Percentiles rank a stretch among this genome's conserved stretches.
Conservation (phyloP, 2,888 invertebrate species). For the Drosophila antonietae region DNA sequence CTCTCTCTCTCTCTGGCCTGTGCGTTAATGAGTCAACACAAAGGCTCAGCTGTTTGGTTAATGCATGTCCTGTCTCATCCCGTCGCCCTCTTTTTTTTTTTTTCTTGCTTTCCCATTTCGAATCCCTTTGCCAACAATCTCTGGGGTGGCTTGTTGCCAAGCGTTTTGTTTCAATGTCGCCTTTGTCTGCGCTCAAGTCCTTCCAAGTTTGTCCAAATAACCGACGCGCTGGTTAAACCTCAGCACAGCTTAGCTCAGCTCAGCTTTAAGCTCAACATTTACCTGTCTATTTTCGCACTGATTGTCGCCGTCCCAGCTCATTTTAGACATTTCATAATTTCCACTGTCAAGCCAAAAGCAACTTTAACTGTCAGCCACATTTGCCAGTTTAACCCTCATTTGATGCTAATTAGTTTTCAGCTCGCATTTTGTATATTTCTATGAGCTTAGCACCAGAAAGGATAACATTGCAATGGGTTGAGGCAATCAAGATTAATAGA, state of each 20-base stretch:
- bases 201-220: slow-evolving; percentile 51
- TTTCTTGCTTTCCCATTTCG: not conserved
- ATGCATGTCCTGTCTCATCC: slow-evolving; percentile 62
- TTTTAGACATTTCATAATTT: slow-evolving; percentile 42
- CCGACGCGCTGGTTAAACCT: slow-evolving; percentile 36
- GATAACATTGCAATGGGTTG: slow-evolving; percentile 7
- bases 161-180: slow-evolving; percentile 57
- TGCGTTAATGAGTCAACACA: slow-evolving; percentile 77
- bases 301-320: slow-evolving; percentile 12
- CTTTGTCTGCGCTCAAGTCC: slow-evolving; percentile 57
- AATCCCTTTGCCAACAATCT: slow-evolving; percentile 25
- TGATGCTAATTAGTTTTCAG: slow-evolving; percentile 66
- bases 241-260: slow-evolving; percentile 30
- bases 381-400: slow-evolving; percentile 58
- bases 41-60: slow-evolving; percentile 78
- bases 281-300: slow-evolving; percentile 24
- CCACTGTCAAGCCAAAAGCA: slow-evolving; percentile 40
- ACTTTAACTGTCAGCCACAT: slow-evolving; percentile 44
- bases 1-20: slow-evolving; percentile 31
- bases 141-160: slow-evolving; percentile 45
- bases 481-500: not conserved
- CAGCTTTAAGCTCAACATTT: slow-evolving; percentile 38
- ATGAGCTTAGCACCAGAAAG: slow-evolving; percentile 34
- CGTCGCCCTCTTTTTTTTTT: slow-evolving; percentile 16
- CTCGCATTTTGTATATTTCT: slow-evolving; percentile 29